Conservation (phyloP, 2,888 invertebrate species). For the Rhagonycha fulva region DNA sequence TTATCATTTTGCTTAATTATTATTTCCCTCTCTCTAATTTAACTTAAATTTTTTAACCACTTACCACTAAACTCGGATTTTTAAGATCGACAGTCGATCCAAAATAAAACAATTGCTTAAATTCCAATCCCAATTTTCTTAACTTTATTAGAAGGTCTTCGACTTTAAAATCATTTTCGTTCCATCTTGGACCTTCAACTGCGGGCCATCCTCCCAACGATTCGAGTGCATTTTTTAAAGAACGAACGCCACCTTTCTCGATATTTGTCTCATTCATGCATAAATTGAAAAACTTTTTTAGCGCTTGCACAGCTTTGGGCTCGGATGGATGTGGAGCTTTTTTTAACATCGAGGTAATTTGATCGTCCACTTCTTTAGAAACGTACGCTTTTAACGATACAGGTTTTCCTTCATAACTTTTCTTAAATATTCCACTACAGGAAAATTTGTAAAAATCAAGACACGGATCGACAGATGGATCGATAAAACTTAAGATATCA, state of each 20-base stretch:
- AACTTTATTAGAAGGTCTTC: constrained; percentile 16
- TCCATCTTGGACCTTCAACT: constrained; percentile 73
- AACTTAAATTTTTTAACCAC: not conserved
- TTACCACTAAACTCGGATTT: constrained; percentile 11
- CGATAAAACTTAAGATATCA: constrained; percentile 68
- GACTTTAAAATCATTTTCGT: constrained; percentile 44
- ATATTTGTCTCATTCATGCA: constrained; percentile 57
- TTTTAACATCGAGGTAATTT: constrained; percentile 51
- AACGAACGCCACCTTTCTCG: constrained; percentile 70
- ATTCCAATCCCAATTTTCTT: constrained; percentile 16
- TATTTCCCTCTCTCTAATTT: not conserved
- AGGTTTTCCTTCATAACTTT: constrained; percentile 72
- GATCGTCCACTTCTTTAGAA: constrained; percentile 54
- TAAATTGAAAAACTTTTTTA: constrained; percentile 54
- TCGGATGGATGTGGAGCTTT: constrained; percentile 45
- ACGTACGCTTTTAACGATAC: constrained; percentile 55
- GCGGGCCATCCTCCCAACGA: constrained; percentile 89
- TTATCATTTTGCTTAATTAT: not conserved
- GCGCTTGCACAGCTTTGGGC: constrained; percentile 53
- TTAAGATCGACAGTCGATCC: constrained; percentile 12
- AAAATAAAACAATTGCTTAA: constrained; percentile 18
- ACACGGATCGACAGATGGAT: constrained; percentile 69
- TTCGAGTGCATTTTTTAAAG: constrained; percentile 52
- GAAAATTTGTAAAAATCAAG: constrained; percentile 78
- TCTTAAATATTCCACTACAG: constrained; percentile 71